Conservation (phyloP, 2,797 vertebrate genomes). For the Gymnodraco acuticeps region DNA sequence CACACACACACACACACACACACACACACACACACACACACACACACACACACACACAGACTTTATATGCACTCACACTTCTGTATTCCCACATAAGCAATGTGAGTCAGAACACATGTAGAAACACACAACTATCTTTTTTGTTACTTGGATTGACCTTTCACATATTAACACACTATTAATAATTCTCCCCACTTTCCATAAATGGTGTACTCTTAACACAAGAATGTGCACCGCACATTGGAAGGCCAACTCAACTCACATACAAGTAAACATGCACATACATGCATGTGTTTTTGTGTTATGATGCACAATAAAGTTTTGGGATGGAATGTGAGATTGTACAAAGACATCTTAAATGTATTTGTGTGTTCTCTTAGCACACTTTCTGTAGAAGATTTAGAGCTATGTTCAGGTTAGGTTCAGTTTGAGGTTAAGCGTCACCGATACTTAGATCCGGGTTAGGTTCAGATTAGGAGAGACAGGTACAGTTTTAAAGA, state of each 20-base stretch:
- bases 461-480: not conserved
- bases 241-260: no score
- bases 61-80: not conserved
- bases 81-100: not conserved
- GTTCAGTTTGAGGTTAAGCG: not conserved
- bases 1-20: not conserved
- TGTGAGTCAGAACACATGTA: not conserved
- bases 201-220: no score
- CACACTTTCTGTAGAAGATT: no score
- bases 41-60: not conserved
- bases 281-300: no score
- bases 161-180: not conserved
- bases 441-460: not conserved
- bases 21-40: slow-evolving; percentile 1
- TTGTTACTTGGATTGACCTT: not conserved
- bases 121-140: not conserved
- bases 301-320: no score
- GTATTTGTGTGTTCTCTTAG: no score
- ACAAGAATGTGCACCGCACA: no score
- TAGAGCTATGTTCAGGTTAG: no score
- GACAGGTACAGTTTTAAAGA: not conserved
- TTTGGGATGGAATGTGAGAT: no score
- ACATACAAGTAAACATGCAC: no score
- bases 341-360: no score
- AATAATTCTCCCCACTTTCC: no score